Evolutionary conservation across 2,888 invertebrate genomes (phyloP).

Genomic region (Heteromyza rotundicornis): DNA sequence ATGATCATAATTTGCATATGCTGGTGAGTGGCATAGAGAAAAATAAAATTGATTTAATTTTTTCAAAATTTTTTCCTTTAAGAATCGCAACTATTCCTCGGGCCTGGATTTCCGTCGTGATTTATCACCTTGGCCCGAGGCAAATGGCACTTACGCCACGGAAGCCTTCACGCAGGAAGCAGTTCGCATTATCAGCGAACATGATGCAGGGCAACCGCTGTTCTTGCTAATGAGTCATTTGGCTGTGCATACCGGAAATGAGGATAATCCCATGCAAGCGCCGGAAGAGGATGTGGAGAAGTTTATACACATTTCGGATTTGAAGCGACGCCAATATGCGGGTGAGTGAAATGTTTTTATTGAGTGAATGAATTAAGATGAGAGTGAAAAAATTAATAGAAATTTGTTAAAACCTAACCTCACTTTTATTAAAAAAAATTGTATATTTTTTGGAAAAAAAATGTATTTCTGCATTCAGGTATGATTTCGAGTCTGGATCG

Average conservation of each 20-base stretch:
- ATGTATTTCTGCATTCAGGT: slow-evolving; percentile 65
- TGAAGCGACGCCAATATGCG: slow-evolving; percentile 72
- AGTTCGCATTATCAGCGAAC: slow-evolving; percentile 67
- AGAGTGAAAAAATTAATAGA: no score
- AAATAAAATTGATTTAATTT: background rate
- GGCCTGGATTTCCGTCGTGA: slow-evolving; percentile 67
- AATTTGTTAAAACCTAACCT: no score
- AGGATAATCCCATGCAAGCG: slow-evolving; percentile 74
- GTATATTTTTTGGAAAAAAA: no score
- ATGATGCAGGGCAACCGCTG: slow-evolving; percentile 69
- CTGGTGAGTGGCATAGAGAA: slow-evolving; percentile 48
- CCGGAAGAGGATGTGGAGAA: slow-evolving; percentile 74
- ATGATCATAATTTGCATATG: slow-evolving; percentile 68
- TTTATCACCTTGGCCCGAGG: slow-evolving; percentile 64
- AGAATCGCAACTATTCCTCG: slow-evolving; percentile 46
- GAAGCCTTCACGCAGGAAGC: slow-evolving; percentile 75
- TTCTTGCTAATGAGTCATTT: slow-evolving; percentile 82
- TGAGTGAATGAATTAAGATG: background rate
- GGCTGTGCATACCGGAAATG: slow-evolving; percentile 81
- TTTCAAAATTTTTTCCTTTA: no score
- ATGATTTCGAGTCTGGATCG: slow-evolving; percentile 86
- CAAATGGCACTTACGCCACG: slow-evolving; percentile 71
- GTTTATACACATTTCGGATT: slow-evolving; percentile 72
- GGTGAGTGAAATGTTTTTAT: slow-evolving; percentile 61
- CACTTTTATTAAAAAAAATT: no score